Percentiles rank a stretch among this genome's conserved stretches.
These are phyloP conservation scores for Sylvilagus floridanus DNA, from an alignment of 2,797 vertebrate genomes.

Conservation along the genomic window DNA sequence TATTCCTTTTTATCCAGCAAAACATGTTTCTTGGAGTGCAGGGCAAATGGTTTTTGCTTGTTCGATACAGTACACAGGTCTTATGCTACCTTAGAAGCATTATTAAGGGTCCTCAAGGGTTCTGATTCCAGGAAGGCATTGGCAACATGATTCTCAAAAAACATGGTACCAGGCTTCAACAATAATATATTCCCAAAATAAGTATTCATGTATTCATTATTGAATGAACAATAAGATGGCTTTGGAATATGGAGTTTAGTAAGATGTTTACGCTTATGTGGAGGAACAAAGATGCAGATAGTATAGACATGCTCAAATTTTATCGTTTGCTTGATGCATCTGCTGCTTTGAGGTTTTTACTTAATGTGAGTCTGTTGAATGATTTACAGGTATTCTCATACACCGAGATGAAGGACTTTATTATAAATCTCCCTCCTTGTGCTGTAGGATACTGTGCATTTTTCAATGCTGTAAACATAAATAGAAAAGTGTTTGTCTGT, in stretches of 20 bases:
- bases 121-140: conserved; percentile 35
- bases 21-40: not conserved
- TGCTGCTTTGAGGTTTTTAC: conserved; percentile 80
- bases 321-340: conserved; percentile 85
- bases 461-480: conserved; percentile 78
- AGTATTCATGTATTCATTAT: not conserved
- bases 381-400: conserved; percentile 81
- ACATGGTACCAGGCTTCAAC: not conserved
- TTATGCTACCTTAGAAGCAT: not conserved
- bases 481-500: conserved; percentile 70
- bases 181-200: conserved; percentile 26
- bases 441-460: conserved; percentile 65
- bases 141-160: conserved; percentile 35
- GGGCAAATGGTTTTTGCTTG: not conserved
- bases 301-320: conserved; percentile 65
- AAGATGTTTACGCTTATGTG: conserved; percentile 65
- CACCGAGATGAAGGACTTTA: conserved; percentile 81
- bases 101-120: not conserved
- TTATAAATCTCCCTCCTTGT: conserved; percentile 69
- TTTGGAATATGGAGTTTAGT: conserved; percentile 49
- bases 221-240: conserved; percentile 40
- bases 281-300: conserved; percentile 78
- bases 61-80: not conserved
- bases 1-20: not conserved
- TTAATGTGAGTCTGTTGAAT: conserved; percentile 83